Conservation (phyloP, 2,113 vertebrate species). For the Pteronura brasiliensis region DNA sequence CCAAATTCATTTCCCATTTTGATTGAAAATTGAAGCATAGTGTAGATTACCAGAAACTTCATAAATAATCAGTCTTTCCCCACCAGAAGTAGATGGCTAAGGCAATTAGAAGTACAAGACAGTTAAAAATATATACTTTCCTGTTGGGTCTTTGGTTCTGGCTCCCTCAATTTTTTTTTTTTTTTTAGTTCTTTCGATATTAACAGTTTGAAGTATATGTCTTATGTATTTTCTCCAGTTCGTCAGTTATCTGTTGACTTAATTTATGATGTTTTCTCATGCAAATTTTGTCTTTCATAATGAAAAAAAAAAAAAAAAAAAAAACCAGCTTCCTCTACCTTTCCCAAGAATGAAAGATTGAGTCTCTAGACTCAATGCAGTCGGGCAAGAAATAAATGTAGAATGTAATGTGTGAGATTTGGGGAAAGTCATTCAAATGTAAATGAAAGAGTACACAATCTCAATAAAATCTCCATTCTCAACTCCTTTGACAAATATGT, state of each 20-base stretch:
- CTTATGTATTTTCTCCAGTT: neutral
- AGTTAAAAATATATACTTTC: neutral
- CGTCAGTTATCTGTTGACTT: neutral
- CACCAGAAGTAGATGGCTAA: neutral
- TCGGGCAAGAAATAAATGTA: neutral
- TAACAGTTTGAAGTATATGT: neutral
- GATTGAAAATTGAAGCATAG: neutral
- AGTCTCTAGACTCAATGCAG: neutral
- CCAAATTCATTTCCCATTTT: neutral
- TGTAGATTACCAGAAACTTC: neutral
- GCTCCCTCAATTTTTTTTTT: neutral
- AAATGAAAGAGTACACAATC: neutral
- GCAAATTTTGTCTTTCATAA: neutral
- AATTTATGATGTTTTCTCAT: neutral
- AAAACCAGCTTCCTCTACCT: neutral
- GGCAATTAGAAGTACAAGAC: neutral
- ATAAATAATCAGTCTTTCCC: neutral
- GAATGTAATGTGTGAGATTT: neutral
- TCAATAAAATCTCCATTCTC: neutral
- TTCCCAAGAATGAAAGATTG: neutral
- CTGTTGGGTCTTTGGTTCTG: neutral
- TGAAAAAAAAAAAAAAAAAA: conserved; percentile 6
- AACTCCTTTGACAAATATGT: conserved; percentile 22
- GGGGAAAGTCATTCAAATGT: neutral
- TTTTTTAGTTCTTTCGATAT: neutral